Evolutionary conservation across 2,888 invertebrate genomes (phyloP).

Genomic region (Timema cristinae): DNA sequence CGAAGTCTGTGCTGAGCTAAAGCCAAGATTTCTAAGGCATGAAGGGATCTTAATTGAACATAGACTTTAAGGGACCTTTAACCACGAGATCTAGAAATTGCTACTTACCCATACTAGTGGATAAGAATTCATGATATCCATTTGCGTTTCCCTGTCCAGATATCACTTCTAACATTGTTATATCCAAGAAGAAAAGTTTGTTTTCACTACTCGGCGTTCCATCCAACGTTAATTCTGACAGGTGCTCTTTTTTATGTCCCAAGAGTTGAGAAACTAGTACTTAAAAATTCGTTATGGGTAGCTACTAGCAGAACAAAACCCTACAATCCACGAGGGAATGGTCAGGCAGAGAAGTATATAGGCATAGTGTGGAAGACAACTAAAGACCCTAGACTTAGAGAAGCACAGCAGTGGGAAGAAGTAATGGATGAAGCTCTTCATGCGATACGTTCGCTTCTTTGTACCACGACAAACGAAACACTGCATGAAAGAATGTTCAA

Average conservation of each 20-base stretch:
- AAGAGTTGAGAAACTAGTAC: not conserved
- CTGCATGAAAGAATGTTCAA: slow-evolving; percentile 27
- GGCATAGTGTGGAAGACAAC: slow-evolving; percentile 15
- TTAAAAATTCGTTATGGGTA: not conserved
- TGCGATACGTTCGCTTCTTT: slow-evolving; percentile 17
- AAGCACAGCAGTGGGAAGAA: slow-evolving; percentile 8
- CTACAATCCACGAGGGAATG: slow-evolving; percentile 17
- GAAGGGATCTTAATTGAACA: not conserved
- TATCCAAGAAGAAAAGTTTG: not conserved
- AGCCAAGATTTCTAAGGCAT: not conserved
- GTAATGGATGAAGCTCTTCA: slow-evolving; percentile 15
- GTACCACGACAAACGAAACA: slow-evolving; percentile 23
- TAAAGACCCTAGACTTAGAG: slow-evolving; percentile 8
- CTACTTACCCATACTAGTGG: not conserved
- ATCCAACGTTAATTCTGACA: not conserved
- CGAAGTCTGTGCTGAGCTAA: not conserved
- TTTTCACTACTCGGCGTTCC: not conserved
- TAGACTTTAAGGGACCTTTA: not conserved
- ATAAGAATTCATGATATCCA: not conserved
- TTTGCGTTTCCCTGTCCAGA: not conserved
- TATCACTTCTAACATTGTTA: not conserved
- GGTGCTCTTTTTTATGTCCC: not conserved
- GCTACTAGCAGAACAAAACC: not conserved
- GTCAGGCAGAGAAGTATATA: slow-evolving; percentile 15
- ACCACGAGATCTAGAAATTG: slow-evolving; percentile 14